Evolutionary conservation across 2,888 invertebrate genomes (phyloP), one percentile per base, ranked within the genome.

Genomic region (Arge pagana): DNA sequence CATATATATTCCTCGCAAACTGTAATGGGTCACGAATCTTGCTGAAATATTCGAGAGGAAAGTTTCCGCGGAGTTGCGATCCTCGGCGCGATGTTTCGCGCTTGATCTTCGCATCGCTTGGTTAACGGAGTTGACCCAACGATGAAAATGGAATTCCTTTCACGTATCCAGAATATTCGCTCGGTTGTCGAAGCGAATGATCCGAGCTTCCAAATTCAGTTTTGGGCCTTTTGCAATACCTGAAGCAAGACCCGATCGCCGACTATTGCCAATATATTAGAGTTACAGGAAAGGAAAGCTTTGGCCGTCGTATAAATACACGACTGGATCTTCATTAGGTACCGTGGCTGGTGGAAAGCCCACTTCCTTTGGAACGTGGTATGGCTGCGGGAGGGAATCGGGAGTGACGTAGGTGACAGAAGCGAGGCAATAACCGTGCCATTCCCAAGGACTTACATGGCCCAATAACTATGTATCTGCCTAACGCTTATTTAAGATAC

Each of bases 401-500:
- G n/a, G 53, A 54, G 54, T 62, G 63, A 63, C 57, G 52, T 62
- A 59, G 59, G 45, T 45, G 45, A 45, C 45, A 48, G 23, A 39
- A 50, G 62, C 54, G 54, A 56, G 60, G 57, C 58, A 58, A 66
- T 62, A 48, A 58, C 58, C 60, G 59, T 58, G 43, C 51, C 56
- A 57, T 36, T 36, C 59, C 55, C 52, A 48, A 37, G 39, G 35
- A 45, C 45, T 54, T 50, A 57, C 26, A 43, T 21, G 30, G 35
- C n/a, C 45, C 63, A 67, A 61, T 70, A 72, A 70, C 68, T 69
- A 67, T 55, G 67, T 67, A 71, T 73, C 66, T 64, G 58, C 54
- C 63, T 72, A 73, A 73, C 69, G 66, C 65, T 72, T 67, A 73
- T 72, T 72, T 72, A 71, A 66, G 67, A 56, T 55, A 57, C 65